Base-by-base conservation (phyloP, 2,113 vertebrate species). In the Rhea pennata region DNA sequence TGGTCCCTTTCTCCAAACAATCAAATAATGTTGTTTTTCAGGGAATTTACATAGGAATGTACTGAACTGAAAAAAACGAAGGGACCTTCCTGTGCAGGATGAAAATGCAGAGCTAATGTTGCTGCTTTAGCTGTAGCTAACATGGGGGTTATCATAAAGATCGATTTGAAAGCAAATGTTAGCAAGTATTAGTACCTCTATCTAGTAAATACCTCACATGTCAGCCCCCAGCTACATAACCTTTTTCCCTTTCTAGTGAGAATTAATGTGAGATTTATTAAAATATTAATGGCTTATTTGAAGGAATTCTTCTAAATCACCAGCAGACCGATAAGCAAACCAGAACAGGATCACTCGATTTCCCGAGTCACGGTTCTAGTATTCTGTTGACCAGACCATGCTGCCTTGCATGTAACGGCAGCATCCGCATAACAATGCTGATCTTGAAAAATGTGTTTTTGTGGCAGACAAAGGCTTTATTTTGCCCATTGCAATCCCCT, bases 101-200 rank as follows among this genome's bases (percentile, higher is more conserved):
- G 71, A 82, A 96, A 87, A 91, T 64, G 44, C 75, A 40, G 24
- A 72, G 69, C 22, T 71, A 13, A 61, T 67, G 56, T 89, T 56
- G 21, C 87, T 93, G 84, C 82, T 90, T 84, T 90, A 66, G 51
- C 90, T 97, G 42, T 13, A 44, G 42, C 36, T 36, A 36, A 36
- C 36, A 27, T 40, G 39, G 31, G 46, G 12, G 48, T 88, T 88
- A 54, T 93, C 93, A 20, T 61, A 44, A 29, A 2, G 1, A 62
- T 77, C 67, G 40, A 36, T 88, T 64, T 87, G 96, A 94, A 97
- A 96, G 94, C 62, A 87, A 93, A 91, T 77, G 53, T 95, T 88
- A 96, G 7, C 76, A 97, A 54, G 53, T 48, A 69, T 87, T 91
- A 76, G 84, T 95, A 64, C 71, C 69, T 88, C 90, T 90, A 0